Base-by-base conservation (phyloP, 2,113 vertebrate genomes). In the Syngnathus typhle region DNA sequence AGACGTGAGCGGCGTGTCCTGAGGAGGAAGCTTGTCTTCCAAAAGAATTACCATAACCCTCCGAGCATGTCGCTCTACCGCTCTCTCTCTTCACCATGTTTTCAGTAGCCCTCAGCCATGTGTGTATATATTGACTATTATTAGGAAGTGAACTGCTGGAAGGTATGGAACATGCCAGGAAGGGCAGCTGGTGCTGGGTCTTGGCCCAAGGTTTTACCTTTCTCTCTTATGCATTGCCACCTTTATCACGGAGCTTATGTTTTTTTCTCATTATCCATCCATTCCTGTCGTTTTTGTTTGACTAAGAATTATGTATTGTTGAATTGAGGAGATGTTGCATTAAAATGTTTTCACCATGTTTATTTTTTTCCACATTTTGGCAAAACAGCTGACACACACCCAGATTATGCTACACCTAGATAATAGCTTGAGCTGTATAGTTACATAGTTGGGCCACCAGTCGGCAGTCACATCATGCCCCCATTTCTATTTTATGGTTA, bases 121-220 rank as follows among this genome's bases (percentile, higher is more conserved):
- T 65, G 63, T 64, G 79, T 76, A 77, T 81, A 72, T 81, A 72
- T 83, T 81, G 82, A 73, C 88, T 92, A 88, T 91, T 88, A 89
- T 89, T 88, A 90, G 89, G 78, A 68, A 43, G 66, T 80, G 74
- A 82, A 73, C 65, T 64, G 80, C 89, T 87, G 75, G 69, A 88
- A 87, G 88, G 81, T 87, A 88, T 81, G 83, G 83, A 84, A 87
- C 76, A 77, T 78, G 84, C 72, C 78, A 84, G 73, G 69, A 58
- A 86, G 84, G 84, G 74, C 72, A 73, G 79, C 73, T 69, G 64
- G 63, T 72, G 78, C 77, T 75, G 78, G 78, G 82, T 80, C 77
- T 77, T 80, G 69, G 73, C 84, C 67, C 69, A 59, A 39, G 39
- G 19, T 74, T 77, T 73, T 72, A n/a, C 65, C 62, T 63, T 18